phyloP scores from a whole-genome alignment of 2,888 invertebrate species.

The Archips xylosteana region DNA sequence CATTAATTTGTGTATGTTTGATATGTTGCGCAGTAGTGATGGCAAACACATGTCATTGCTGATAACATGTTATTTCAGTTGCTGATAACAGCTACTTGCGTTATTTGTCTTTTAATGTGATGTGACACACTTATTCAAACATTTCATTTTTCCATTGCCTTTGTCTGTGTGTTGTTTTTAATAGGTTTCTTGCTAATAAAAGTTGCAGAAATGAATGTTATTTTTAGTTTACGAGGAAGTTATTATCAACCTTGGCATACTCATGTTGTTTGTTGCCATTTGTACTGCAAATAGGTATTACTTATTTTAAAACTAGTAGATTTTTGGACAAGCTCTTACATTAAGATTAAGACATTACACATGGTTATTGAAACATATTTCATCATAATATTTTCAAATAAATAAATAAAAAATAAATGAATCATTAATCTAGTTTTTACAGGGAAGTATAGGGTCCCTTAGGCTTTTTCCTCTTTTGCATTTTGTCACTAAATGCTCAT shows the following conservation, averaged over 20 bases:
- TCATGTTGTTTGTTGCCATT: background rate
- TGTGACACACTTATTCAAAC: slow-evolving; percentile 7
- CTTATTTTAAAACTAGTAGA: too few species aligned
- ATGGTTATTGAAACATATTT: too few species aligned
- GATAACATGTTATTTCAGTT: slow-evolving; percentile 23
- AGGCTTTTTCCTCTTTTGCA: too few species aligned
- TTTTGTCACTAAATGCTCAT: too few species aligned
- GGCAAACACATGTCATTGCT: background rate
- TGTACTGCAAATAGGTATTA: background rate
- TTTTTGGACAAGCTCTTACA: too few species aligned
- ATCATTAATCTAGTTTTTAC: too few species aligned
- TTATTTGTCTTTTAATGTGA: background rate
- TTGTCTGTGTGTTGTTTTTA: background rate
- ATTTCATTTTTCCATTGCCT: background rate
- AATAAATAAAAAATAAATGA: too few species aligned
- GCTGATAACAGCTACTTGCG: slow-evolving; percentile 1
- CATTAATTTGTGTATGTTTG: slow-evolving; percentile 7
- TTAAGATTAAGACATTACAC: too few species aligned
- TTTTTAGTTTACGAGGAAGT: slow-evolving; percentile 1
- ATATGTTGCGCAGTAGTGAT: slow-evolving; percentile 1
- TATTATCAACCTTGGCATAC: slow-evolving; percentile 2
- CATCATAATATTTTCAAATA: too few species aligned
- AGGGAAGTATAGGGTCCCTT: too few species aligned
- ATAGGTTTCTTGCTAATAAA: background rate
- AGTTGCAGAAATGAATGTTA: background rate